Evolutionary conservation across 2,113 vertebrate genomes (phyloP), one percentile per base, ranked within the genome.

Genomic region (Malurus alboscapulatus): DNA sequence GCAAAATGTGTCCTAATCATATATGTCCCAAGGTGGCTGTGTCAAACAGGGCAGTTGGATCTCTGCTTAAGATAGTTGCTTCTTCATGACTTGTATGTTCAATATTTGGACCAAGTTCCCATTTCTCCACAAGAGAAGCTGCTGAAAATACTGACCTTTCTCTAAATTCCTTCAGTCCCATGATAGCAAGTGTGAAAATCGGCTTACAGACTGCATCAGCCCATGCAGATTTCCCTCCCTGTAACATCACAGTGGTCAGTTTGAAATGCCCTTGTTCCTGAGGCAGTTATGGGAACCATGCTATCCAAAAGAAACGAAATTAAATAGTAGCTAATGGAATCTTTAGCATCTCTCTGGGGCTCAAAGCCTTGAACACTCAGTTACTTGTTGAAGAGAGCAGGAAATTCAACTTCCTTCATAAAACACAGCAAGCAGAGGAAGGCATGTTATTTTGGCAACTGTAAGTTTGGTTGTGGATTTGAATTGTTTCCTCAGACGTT

Each of bases 381-480:
- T 78, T 94, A 61, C 53, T 79, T 87, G 66, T 87, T 1, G 1
- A 94, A 75, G 45, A 69, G 20, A 53, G 54, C 45, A 93, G 87
- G 84, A 96, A 92, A 76, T 93, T 38, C 54, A 38, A 14, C 81
- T 93, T 95, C 69, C 61, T 79, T 92, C 32, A 34, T 74, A 65
- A 84, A 84, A 51, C 62, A 86, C 3, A 77, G 47, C 44, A 14
- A 74, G 40, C 75, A 63, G 85, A 75, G 44, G 44, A 75, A 90
- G 40, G 51, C 38, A 34, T 67, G 36, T 72, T 89, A 45, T 77
- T 93, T 48, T 88, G 65, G 71, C 62, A 93, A 30, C 74, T 94
- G 0, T 61, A 42, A 69, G 66, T 73, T 77, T 55, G 69, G 45
- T 79, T 83, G 74, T 54, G n/a, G 59, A 26, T 34, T 27, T 42